Evolutionary conservation across 2,797 vertebrate genomes (phyloP).

Genomic region (Morus bassanus): DNA sequence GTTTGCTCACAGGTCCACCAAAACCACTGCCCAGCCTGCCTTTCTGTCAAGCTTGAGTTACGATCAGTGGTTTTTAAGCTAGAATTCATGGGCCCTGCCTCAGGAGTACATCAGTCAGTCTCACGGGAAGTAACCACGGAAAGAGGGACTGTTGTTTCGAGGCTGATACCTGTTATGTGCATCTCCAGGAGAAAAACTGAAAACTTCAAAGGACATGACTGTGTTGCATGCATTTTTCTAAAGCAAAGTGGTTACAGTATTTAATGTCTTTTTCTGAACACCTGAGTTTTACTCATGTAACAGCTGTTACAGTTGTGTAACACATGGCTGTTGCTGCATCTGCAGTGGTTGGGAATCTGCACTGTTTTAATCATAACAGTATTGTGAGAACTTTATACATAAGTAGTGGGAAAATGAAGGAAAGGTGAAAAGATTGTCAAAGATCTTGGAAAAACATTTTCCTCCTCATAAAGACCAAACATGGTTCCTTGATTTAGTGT

Average conservation of each 20-base stretch:
- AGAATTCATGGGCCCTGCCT: neutral
- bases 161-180: neutral
- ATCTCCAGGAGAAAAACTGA: neutral
- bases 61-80: neutral
- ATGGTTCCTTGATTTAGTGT: neutral
- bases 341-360: fast-evolving
- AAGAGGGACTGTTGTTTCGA: neutral
- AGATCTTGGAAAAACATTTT: neutral
- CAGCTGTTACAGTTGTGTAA: too few relatives aligned
- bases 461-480: neutral
- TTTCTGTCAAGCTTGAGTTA: neutral
- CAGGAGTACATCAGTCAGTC: neutral
- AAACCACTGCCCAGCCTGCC: neutral
- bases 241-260: neutral
- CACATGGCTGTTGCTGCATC: neutral
- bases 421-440: neutral
- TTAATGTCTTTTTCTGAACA: neutral
- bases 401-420: neutral
- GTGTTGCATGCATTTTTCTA: neutral
- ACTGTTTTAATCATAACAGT: fast-evolving
- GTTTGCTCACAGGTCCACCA: neutral
- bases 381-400: fast-evolving
- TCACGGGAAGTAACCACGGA: neutral
- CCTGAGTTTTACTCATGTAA: neutral
- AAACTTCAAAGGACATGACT: neutral